Evolutionary conservation across 2,113 vertebrate species (phyloP), one percentile per base, ranked within the genome.

Genomic region (Charadrius vociferus): DNA sequence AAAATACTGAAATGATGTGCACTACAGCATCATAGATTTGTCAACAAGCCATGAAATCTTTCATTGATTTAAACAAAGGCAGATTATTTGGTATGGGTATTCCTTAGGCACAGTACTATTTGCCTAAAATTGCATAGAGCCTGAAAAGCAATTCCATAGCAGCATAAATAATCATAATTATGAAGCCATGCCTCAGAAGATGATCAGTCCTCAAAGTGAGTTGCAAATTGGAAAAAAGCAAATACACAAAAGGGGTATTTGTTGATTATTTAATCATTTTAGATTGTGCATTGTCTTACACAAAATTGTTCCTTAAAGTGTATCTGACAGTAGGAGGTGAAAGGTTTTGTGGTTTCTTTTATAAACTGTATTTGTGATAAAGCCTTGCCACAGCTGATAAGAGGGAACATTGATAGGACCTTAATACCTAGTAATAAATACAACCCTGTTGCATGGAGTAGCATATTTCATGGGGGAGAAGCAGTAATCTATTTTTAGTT

Each of bases 401-500:
- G 43, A 83, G 81, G 7, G 6, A 95, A 39, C 36, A 78, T 41
- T 66, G 30, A 68, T 30, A 88, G 30, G 10, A 75, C 27, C 14
- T 65, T 36, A 77, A 36, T 55, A 93, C 34, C 36, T 65, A 84
- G 65, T 86, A 83, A 95, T 90, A 90, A 86, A 91, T 90, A 84
- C 7, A 2, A 1, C 34, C 19, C 47, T 70, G 36, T 92, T 90
- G 19, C 63, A 56, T 43, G 22, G 30, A 91, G 80, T 30, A 86
- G 24, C 47, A n/a, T 81, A 87, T 91, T 95, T 90, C 73, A 49
- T 37, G 66, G 63, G 34, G 52, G 52, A 91, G 68, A 93, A 93
- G 74, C 4, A 83, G 52, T 71, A 62, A 79, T 84, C 68, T 95
- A 84, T 84, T 96, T 94, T 93, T 95, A 88, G 82, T 90, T 67